phyloP scores from a whole-genome alignment of 64 coral and sea anemone genomes.

The Montipora sp. region DNA sequence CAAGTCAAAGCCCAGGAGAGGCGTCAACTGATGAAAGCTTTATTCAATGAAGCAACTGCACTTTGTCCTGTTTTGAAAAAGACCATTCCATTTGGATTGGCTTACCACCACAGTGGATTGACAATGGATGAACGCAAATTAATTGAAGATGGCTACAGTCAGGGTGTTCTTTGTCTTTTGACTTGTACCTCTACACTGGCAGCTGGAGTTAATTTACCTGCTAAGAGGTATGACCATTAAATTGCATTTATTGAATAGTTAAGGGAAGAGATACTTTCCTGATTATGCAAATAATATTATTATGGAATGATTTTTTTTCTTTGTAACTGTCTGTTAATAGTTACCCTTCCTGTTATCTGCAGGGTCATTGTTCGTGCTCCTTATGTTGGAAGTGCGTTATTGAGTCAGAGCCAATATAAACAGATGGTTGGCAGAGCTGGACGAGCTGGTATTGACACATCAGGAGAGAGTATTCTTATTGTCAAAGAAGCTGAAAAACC shows the following conservation, averaged over 20 bases:
- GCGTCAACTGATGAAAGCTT: slow-evolving; percentile 59
- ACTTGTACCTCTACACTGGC: slow-evolving; percentile 98
- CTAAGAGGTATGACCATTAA: slow-evolving; percentile 79
- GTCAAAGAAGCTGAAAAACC: slow-evolving; percentile 79
- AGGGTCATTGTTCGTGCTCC: slow-evolving; percentile 95
- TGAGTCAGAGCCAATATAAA: slow-evolving; percentile 93
- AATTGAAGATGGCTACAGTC: slow-evolving; percentile 92
- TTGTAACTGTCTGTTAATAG: neutral
- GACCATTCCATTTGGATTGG: slow-evolving; percentile 83
- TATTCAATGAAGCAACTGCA: slow-evolving; percentile 79
- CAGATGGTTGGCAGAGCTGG: slow-evolving; percentile 99
- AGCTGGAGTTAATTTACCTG: slow-evolving; percentile 94
- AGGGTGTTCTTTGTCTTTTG: slow-evolving; percentile 83
- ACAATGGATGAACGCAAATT: slow-evolving; percentile 97
- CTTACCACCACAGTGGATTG: slow-evolving; percentile 95
- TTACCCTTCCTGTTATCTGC: neutral
- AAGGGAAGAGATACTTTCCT: neutral
- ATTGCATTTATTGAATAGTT: neutral
- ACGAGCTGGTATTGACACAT: slow-evolving; percentile 95
- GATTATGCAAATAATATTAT: too few relatives aligned
- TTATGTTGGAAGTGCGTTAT: slow-evolving; percentile 78
- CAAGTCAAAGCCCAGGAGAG: slow-evolving; percentile 79
- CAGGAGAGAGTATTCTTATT: slow-evolving; percentile 95
- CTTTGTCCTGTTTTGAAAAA: slow-evolving; percentile 80
- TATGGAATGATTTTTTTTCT: too few relatives aligned